Evolutionary conservation across 2,113 vertebrate genomes (phyloP).

Genomic region (Myiagra hebetior): DNA sequence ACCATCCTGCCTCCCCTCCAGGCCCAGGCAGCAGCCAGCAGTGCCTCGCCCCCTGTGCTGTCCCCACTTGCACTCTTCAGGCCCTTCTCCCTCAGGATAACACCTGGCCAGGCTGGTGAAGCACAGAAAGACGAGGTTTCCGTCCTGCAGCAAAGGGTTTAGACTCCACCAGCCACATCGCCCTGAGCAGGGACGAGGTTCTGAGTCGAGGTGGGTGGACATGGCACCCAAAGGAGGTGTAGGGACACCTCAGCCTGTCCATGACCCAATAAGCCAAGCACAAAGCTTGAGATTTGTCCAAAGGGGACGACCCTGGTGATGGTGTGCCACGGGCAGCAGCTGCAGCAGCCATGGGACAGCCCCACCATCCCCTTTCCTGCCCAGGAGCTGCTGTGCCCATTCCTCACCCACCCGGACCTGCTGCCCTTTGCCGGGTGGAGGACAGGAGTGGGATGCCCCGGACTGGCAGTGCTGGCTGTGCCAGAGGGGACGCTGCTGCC

Average conservation of each 20-base stretch:
- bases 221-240: neutral
- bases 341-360: neutral
- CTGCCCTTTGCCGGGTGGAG: neutral
- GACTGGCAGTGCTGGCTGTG: neutral
- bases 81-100: neutral
- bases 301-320: accelerated
- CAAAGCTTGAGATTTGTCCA: neutral
- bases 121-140: neutral
- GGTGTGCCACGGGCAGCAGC: neutral
- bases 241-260: neutral
- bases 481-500: neutral
- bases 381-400: neutral
- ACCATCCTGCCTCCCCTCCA: neutral
- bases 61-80: neutral
- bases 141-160: neutral
- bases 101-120: neutral
- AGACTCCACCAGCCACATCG: no score
- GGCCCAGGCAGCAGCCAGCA: neutral
- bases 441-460: neutral
- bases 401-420: neutral
- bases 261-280: accelerated
- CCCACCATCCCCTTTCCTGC: neutral
- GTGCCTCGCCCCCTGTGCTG: neutral
- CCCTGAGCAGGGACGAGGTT: neutral
- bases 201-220: accelerated